phyloP scores from a whole-genome alignment of 2,113 vertebrate species.

The Egretta garzetta region DNA sequence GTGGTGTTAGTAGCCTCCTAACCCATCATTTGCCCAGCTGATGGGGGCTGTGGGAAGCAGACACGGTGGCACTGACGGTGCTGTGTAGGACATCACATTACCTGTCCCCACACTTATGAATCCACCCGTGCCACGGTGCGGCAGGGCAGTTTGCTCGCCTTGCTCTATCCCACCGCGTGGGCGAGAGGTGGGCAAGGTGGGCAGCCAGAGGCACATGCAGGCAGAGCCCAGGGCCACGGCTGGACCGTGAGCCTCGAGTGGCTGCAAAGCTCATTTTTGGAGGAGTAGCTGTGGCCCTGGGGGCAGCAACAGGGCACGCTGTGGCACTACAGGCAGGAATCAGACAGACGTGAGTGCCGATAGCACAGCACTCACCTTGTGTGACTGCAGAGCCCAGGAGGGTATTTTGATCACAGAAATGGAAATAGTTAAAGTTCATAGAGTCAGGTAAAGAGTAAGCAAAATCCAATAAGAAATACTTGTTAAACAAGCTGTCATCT shows the following conservation, averaged over 20 bases:
- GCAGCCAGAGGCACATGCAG: accelerated
- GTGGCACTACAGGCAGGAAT: not conserved
- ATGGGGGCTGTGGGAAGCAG: not conserved
- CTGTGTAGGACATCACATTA: accelerated
- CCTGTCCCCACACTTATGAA: accelerated
- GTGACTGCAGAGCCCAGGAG: not conserved
- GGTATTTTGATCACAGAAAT: not conserved
- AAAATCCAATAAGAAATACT: not conserved
- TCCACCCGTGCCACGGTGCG: accelerated
- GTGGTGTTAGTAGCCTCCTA: not conserved
- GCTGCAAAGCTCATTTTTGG: not conserved
- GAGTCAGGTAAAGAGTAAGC: not conserved
- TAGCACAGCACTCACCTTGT: accelerated
- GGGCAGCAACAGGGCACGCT: not conserved
- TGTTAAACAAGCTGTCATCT: not conserved
- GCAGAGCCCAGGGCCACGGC: too few species aligned
- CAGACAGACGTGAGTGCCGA: accelerated
- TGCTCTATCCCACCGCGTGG: accelerated
- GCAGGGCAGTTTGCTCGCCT: not conserved
- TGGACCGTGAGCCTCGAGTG: accelerated
- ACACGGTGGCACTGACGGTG: accelerated
- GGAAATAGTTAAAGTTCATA: not conserved
- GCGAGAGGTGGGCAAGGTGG: accelerated
- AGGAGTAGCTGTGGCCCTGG: not conserved
- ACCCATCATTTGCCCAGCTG: not conserved